Base-by-base conservation (phyloP, 2,797 vertebrate species). In the Chelon auratus region DNA sequence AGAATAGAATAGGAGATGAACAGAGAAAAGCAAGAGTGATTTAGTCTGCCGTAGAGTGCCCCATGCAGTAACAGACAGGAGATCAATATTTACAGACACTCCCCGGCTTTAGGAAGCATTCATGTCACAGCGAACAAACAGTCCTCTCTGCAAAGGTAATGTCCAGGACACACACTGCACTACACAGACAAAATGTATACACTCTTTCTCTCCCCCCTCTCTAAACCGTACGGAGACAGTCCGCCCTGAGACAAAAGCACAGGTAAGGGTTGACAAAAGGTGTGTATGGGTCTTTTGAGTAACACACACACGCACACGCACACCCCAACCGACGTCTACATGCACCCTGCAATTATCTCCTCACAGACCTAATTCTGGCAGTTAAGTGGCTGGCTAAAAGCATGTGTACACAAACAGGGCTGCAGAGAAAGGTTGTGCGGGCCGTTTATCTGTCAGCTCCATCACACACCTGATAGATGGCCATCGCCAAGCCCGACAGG, bases 301-400 rank as follows among this genome's bases (percentile, higher is more conserved):
- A 33, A 33, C 67, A 53, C 66, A 53, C 66, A 84, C 68, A 79
- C 82, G 81, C 62, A 77, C 84, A 82, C 68, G 76, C 83, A 86
- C 81, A 77, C 81, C 74, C 75, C 83, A 87, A 88, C 85, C 67
- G 53, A 81, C 85, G 93, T 89, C 90, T 91, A 86, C 88, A 83
- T 91, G 92, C 85, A 81, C 84, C 90, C 91, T 82, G 91, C 87
- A 93, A 93, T 94, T 94, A 94, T 94, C 92, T 93, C 83, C 89
- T 90, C 88, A 86, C 89, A 89, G 91, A 89, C 89, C 86, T 93
- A 89, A 92, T 91, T 90, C 90, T 55, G 86, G 82, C 85, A 90
- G 92, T 87, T 94, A 94, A 95, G 93, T 93, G 93, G 92, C 87
- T 64, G 60, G 86, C 93, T 95, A 93, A 95, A 95, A 95, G 93